Evolutionary conservation across 2,797 vertebrate species (phyloP).

Genomic region (Eremophila alpestris): DNA sequence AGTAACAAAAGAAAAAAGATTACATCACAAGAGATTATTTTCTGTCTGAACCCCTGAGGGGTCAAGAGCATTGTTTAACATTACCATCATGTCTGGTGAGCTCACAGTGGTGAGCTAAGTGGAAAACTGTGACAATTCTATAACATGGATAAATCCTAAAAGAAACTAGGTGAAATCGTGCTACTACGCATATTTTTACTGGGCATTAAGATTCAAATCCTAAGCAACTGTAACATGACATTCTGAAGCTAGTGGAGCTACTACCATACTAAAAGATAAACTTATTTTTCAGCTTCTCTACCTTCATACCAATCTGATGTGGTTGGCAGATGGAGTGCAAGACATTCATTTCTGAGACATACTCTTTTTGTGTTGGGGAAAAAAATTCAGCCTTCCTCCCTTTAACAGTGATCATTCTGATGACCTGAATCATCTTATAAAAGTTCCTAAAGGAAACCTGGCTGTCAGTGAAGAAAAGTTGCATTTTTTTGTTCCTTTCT

Average conservation of each 20-base stretch:
- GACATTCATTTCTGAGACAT: slow-evolving; percentile 53
- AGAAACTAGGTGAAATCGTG: slow-evolving; percentile 42
- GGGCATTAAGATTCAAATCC: slow-evolving; percentile 50
- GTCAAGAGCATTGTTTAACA: neutral
- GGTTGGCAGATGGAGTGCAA: slow-evolving; percentile 45
- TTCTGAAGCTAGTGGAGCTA: slow-evolving; percentile 57
- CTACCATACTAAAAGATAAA: slow-evolving; percentile 49
- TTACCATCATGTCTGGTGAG: neutral
- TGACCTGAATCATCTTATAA: slow-evolving; percentile 55
- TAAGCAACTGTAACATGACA: slow-evolving; percentile 50
- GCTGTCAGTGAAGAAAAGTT: neutral
- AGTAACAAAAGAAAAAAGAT: slow-evolving; percentile 47
- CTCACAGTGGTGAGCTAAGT: neutral
- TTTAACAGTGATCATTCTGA: slow-evolving; percentile 42
- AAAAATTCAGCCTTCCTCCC: slow-evolving; percentile 49
- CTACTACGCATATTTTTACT: slow-evolving; percentile 41
- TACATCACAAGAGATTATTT: slow-evolving; percentile 52
- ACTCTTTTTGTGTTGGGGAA: slow-evolving; percentile 17
- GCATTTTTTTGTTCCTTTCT: slow-evolving; percentile 9
- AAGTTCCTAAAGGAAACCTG: slow-evolving; percentile 49
- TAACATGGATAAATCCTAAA: slow-evolving; percentile 52
- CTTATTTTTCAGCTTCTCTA: slow-evolving; percentile 57
- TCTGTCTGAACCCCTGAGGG: slow-evolving; percentile 16
- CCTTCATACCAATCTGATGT: slow-evolving; percentile 52
- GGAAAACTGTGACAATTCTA: slow-evolving; percentile 23